These are phyloP conservation scores for Tetropium fuscum DNA, from an alignment of 2,888 invertebrate species.

Conservation along the genomic window DNA sequence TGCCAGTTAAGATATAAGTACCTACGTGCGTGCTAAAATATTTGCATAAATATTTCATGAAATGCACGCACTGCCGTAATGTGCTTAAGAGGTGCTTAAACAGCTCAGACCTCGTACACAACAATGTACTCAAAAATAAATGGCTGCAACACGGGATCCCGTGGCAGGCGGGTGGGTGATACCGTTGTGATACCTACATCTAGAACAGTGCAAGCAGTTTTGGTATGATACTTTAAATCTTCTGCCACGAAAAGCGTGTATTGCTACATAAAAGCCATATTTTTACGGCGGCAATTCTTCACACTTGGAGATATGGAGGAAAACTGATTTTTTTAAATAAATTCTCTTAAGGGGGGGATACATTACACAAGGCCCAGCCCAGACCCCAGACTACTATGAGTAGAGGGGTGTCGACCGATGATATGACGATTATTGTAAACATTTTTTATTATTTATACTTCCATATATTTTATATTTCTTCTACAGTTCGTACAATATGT, in stretches of 20 bases:
- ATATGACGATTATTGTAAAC: no score
- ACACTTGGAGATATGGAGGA: no score
- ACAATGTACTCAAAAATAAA: conserved; percentile 24
- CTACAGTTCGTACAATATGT: no score
- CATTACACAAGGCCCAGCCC: no score
- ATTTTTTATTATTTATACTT: no score
- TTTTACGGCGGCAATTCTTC: conserved; percentile 17
- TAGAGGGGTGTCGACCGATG: no score
- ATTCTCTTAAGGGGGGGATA: no score
- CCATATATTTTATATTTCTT: no score
- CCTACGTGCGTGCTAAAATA: background rate
- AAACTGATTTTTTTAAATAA: no score
- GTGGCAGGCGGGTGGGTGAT: background rate
- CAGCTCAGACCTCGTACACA: conserved; percentile 18
- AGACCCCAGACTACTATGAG: no score
- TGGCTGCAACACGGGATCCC: conserved; percentile 1
- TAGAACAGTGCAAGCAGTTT: conserved; percentile 7
- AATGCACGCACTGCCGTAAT: conserved; percentile 2
- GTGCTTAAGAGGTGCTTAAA: conserved; percentile 12
- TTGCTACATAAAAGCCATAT: background rate
- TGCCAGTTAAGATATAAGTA: background rate
- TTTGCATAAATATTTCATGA: conserved; percentile 3
- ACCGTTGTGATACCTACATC: background rate
- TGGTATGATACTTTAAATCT: conserved; percentile 11
- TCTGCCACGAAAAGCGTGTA: conserved; percentile 2